Conservation (phyloP, 2,113 vertebrate genomes). For the Apistogramma diplotaenia region DNA sequence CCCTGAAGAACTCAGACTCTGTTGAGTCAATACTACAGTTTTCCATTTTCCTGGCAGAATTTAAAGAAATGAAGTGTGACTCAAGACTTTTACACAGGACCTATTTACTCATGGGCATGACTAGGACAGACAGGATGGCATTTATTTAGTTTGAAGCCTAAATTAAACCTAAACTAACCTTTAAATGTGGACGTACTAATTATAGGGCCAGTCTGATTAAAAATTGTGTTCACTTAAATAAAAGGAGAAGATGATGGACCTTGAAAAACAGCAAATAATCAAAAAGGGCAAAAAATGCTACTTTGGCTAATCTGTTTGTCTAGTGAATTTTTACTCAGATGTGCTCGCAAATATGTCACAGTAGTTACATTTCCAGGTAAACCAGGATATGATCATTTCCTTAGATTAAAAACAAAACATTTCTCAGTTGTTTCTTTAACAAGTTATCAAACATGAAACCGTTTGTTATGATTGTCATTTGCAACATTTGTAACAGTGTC, state of each 20-base stretch:
- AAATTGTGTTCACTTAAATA: background rate
- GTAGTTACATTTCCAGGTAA: too few species aligned
- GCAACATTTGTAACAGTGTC: background rate
- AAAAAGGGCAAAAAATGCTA: background rate
- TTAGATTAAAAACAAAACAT: background rate
- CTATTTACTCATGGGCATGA: background rate
- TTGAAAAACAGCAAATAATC: background rate
- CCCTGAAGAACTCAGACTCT: too few species aligned
- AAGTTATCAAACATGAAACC: slow-evolving; percentile 15
- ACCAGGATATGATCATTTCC: background rate
- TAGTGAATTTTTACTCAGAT: background rate
- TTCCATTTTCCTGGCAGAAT: too few species aligned
- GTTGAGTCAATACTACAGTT: too few species aligned
- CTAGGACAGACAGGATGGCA: background rate
- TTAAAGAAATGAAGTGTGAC: too few species aligned
- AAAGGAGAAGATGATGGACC: background rate
- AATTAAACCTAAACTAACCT: too few species aligned
- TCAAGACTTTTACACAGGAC: too few species aligned
- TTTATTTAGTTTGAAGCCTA: background rate
- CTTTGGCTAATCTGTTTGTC: background rate
- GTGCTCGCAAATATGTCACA: too few species aligned
- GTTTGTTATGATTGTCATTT: slow-evolving; percentile 12
- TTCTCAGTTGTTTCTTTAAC: background rate
- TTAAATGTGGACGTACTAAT: background rate
- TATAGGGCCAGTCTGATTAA: background rate